These are phyloP conservation scores for Xenopus petersii DNA, from an alignment of 2,797 vertebrate genomes.

Conservation along the genomic window DNA sequence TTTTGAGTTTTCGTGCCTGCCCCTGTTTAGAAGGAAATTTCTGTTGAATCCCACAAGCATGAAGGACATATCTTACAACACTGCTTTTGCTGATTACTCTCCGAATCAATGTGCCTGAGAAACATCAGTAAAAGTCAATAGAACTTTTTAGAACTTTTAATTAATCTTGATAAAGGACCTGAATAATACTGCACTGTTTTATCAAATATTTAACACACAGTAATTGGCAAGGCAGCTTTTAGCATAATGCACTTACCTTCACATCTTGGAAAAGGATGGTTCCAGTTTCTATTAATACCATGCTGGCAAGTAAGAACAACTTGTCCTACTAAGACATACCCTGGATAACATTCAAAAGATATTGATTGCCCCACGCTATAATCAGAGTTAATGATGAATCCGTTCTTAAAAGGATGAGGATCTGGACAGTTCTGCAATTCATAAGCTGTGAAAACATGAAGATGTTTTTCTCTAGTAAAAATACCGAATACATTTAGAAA, in stretches of 20 bases:
- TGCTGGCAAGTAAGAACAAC: slow-evolving; percentile 91
- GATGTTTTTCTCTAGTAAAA: too few relatives aligned
- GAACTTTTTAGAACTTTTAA: slow-evolving; percentile 21
- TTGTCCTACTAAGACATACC: slow-evolving; percentile 88
- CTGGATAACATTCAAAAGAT: slow-evolving; percentile 92
- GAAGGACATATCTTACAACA: neutral
- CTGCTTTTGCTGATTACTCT: neutral
- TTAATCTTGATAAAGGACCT: slow-evolving; percentile 11
- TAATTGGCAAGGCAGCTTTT: slow-evolving; percentile 27
- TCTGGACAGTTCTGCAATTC: slow-evolving; percentile 94
- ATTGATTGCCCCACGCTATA: slow-evolving; percentile 92
- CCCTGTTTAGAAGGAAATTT: slow-evolving; percentile 1
- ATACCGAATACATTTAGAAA: too few relatives aligned
- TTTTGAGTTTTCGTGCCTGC: too few relatives aligned
- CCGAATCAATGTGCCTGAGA: neutral
- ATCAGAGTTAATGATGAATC: slow-evolving; percentile 87
- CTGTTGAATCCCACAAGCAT: slow-evolving; percentile 1
- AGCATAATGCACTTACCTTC: slow-evolving; percentile 73
- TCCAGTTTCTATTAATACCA: slow-evolving; percentile 91
- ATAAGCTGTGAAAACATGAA: slow-evolving; percentile 73
- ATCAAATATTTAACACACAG: slow-evolving; percentile 11
- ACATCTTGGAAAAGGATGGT: slow-evolving; percentile 89
- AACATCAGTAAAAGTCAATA: slow-evolving; percentile 1
- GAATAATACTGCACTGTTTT: neutral
- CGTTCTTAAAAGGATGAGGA: slow-evolving; percentile 88